These are phyloP conservation scores for Poeciliopsis gracilis DNA, from an alignment of 2,797 vertebrate genomes.

Conservation along the genomic window DNA sequence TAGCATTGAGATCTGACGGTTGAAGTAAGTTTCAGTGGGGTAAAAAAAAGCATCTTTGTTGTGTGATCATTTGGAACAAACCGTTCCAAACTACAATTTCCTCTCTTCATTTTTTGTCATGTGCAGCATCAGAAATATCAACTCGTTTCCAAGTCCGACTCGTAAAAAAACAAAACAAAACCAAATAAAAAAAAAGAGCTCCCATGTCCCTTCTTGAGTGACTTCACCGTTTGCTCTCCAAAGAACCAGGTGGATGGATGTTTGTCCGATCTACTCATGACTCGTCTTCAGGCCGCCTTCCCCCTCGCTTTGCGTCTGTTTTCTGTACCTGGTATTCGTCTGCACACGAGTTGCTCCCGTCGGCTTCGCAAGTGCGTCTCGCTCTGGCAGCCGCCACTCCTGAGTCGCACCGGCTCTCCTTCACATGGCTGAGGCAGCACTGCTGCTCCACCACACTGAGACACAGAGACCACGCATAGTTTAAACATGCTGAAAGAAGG, in stretches of 20 bases:
- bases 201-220: background rate
- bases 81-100: background rate
- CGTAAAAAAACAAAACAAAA: background rate
- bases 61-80: background rate
- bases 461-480: constrained; percentile 19
- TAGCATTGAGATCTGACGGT: constrained; percentile 6
- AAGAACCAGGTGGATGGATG: background rate
- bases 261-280: background rate
- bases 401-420: constrained; percentile 86
- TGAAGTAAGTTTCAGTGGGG: background rate
- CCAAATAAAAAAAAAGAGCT: background rate
- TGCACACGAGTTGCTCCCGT: constrained; percentile 75
- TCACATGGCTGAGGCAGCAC: constrained; percentile 86
- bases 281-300: background rate
- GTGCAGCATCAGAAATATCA: constrained; percentile 6
- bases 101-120: background rate
- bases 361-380: constrained; percentile 78
- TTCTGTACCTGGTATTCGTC: constrained; percentile 81
- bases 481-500: too few relatives aligned
- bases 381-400: constrained; percentile 87
- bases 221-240: constrained; percentile 6
- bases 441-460: constrained; percentile 87
- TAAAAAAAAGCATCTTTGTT: background rate
- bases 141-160: background rate
- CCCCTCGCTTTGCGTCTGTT: constrained; percentile 4